phyloP scores from a whole-genome alignment of 2,888 invertebrate genomes.

The Leuctra nigra region DNA sequence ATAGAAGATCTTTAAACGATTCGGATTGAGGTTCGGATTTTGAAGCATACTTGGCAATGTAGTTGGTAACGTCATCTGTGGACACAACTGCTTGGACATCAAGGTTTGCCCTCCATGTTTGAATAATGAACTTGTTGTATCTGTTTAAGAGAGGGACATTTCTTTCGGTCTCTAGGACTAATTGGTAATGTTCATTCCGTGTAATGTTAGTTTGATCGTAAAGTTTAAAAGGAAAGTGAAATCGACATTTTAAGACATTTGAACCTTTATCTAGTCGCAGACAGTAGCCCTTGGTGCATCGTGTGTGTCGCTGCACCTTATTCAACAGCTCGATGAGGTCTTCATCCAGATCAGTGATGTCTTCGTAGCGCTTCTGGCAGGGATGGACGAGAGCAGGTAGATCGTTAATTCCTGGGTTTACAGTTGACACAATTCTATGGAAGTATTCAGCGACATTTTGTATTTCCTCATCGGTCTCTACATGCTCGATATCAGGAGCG shows the following conservation, averaged over 20 bases:
- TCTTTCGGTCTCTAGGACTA: slow-evolving; percentile 7
- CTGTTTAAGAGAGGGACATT: slow-evolving; percentile 19
- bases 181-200: neutral
- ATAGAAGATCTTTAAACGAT: neutral
- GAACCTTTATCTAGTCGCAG: slow-evolving; percentile 17
- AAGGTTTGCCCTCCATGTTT: slow-evolving; percentile 25
- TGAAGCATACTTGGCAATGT: slow-evolving; percentile 20
- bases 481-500: slow-evolving; percentile 18
- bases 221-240: slow-evolving; percentile 20
- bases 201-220: neutral
- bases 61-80: slow-evolving; percentile 19
- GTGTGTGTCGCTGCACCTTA: slow-evolving; percentile 19
- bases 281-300: slow-evolving; percentile 13
- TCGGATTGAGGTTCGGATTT: neutral
- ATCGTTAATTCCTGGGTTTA: slow-evolving; percentile 21
- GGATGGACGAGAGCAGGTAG: slow-evolving; percentile 21
- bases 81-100: slow-evolving; percentile 16
- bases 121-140: slow-evolving; percentile 18
- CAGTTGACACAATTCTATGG: slow-evolving; percentile 19
- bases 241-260: slow-evolving; percentile 17
- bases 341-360: slow-evolving; percentile 5
- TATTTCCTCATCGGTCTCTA: neutral
- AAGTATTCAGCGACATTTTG: slow-evolving; percentile 11
- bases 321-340: slow-evolving; percentile 15
- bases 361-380: slow-evolving; percentile 3